phyloP scores from a whole-genome alignment of 2,113 vertebrate species.

The Willisornis vidua region DNA sequence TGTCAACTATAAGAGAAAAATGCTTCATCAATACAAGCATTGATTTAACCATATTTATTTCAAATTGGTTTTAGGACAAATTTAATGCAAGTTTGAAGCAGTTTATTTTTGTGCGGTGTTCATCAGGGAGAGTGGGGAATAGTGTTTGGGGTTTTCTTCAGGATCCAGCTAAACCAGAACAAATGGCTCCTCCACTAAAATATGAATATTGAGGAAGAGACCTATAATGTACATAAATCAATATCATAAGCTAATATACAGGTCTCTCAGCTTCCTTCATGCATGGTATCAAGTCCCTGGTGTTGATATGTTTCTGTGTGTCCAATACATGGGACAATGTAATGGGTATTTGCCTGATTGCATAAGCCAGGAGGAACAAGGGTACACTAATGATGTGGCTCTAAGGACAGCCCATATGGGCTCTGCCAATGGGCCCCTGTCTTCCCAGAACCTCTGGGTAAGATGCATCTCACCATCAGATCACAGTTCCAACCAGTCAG shows the following conservation, averaged over 20 bases:
- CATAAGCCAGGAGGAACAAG: neutral
- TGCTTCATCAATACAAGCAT: neutral
- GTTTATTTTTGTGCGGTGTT: neutral
- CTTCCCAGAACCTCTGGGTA: neutral
- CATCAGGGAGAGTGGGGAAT: neutral
- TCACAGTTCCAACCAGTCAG: neutral
- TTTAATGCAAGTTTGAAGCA: neutral
- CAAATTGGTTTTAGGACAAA: neutral
- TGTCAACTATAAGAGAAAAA: neutral
- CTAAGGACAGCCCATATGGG: neutral
- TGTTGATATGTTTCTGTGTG: neutral
- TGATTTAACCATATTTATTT: neutral
- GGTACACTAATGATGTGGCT: neutral
- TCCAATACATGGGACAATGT: rapidly evolving
- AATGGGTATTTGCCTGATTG: neutral
- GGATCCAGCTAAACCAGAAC: neutral
- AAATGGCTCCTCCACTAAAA: neutral
- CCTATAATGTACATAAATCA: neutral
- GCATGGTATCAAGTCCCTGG: neutral
- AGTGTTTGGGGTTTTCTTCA: neutral
- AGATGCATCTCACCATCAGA: neutral
- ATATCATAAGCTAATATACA: neutral
- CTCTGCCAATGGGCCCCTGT: neutral
- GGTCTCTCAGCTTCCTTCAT: neutral
- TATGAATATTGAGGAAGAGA: neutral